Evolutionary conservation across 2,113 vertebrate species (phyloP), one percentile per base, ranked within the genome.

Genomic region (Cricetomys ansorgei): DNA sequence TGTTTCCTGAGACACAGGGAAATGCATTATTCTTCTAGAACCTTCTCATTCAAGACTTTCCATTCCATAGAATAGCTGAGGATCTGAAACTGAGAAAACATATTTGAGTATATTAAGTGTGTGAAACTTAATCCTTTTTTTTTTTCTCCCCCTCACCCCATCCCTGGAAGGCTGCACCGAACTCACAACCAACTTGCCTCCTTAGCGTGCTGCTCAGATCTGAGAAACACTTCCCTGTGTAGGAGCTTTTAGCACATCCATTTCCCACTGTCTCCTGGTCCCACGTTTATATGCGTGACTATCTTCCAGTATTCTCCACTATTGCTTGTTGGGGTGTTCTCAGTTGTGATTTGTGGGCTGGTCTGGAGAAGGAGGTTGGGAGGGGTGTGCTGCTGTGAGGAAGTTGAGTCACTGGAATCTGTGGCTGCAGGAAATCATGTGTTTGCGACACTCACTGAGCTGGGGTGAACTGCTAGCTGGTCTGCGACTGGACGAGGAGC

Each of bases 401-500:
- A 99, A 98, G 94, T 98, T 99, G 99, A 93, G 98, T 98, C 3
- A 99, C 98, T 0, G 99, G 98, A 96, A 21, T 21, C 99, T 98
- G 99, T 98, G 4, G 99, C 98, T 72, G 99, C 99, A 45, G 99
- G 99, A 81, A 99, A 99, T 67, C 98, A 99, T 99, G 99, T 99
- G 99, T 99, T 99, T 83, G 99, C 98, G 98, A 99, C 99, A 53
- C 99, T 99, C 67, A 99, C 17, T 99, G 98, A 99, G 99, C 98
- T 99, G 0, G 99, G 99, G 98, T 99, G 99, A 91, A 99, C 98
- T 1, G 98, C 98, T 88, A 99, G 99, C 97, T 99, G 99, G 92
- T 99, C 99, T 98, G 99, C 99, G 98, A 99, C 98, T 21, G 99
- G 99, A 99, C 99, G 99, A 19, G 99, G 99, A 8, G 99, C 98